Conservation (phyloP, 2,113 vertebrate genomes). For the Ceuthmochares aereus region DNA sequence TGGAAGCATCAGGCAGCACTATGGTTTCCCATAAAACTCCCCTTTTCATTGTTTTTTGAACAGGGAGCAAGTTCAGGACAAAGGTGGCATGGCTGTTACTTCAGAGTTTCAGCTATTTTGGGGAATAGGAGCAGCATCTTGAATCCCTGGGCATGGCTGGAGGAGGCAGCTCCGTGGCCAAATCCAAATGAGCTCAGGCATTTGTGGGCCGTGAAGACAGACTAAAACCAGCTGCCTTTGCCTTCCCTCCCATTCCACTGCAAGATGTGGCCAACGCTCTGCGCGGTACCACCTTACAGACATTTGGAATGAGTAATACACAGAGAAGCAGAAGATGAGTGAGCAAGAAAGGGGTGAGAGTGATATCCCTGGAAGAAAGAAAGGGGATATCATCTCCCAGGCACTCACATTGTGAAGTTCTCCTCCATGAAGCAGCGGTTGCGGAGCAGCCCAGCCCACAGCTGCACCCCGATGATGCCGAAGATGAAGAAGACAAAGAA, state of each 20-base stretch:
- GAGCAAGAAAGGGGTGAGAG: neutral
- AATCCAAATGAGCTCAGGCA: neutral
- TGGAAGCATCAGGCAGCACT: neutral
- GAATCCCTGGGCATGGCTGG: neutral
- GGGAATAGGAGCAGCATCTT: neutral
- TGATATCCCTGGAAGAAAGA: neutral
- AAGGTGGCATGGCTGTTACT: neutral
- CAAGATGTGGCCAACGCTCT: rapidly evolving
- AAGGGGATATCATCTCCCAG: neutral
- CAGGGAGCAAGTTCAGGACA: neutral
- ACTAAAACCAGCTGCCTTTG: neutral
- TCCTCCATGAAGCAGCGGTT: constrained; percentile 87
- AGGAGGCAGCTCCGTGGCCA: neutral
- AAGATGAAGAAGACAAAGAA: constrained; percentile 90
- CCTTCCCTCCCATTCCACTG: neutral
- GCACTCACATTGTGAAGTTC: constrained; percentile 85
- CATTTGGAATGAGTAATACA: neutral
- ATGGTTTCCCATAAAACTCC: neutral
- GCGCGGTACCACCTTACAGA: no score
- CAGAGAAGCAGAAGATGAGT: neutral
- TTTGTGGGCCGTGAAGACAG: neutral
- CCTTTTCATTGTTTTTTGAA: neutral
- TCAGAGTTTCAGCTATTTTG: neutral
- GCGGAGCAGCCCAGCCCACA: constrained; percentile 84
- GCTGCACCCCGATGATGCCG: constrained; percentile 85